phyloP scores from a whole-genome alignment of 2,113 vertebrate genomes.

The Cavia aperea region DNA sequence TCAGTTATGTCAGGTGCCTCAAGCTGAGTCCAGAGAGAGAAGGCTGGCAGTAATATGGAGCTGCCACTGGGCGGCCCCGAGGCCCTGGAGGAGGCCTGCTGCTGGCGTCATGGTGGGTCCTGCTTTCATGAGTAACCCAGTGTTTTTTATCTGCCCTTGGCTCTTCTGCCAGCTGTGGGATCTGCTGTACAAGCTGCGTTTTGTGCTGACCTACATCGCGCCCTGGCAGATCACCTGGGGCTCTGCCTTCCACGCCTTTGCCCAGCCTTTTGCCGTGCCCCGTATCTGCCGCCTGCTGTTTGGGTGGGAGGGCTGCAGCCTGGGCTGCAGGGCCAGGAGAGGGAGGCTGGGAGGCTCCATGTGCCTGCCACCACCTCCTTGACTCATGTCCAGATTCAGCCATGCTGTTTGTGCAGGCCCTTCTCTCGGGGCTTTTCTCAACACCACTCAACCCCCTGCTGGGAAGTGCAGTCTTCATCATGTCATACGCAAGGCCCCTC shows the following conservation, averaged over 20 bases:
- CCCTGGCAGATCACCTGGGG: conserved; percentile 96
- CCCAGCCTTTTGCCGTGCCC: conserved; percentile 92
- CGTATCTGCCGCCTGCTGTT: conserved; percentile 76
- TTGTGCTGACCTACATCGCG: conserved; percentile 91
- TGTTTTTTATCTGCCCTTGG: neutral
- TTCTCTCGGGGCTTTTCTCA: conserved; percentile 88
- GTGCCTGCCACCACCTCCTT: conserved; percentile 42
- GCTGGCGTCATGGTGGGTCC: neutral
- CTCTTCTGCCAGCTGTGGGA: conserved; percentile 83
- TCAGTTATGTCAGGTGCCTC: neutral
- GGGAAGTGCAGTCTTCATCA: conserved; percentile 90
- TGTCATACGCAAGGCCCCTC: conserved; percentile 88
- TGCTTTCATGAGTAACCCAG: neutral
- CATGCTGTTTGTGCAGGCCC: conserved; percentile 88
- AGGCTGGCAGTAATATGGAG: neutral
- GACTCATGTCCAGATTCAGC: conserved; percentile 81
- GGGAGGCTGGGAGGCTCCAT: neutral
- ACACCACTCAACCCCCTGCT: conserved; percentile 89
- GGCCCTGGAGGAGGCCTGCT: neutral
- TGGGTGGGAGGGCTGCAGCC: neutral
- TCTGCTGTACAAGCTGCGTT: conserved; percentile 89
- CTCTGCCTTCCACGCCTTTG: conserved; percentile 91
- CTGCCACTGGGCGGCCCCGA: neutral
- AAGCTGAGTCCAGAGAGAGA: neutral
- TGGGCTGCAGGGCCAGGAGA: neutral